Base-by-base conservation (phyloP, 2,888 invertebrate genomes). In the Drosophila leonis region DNA sequence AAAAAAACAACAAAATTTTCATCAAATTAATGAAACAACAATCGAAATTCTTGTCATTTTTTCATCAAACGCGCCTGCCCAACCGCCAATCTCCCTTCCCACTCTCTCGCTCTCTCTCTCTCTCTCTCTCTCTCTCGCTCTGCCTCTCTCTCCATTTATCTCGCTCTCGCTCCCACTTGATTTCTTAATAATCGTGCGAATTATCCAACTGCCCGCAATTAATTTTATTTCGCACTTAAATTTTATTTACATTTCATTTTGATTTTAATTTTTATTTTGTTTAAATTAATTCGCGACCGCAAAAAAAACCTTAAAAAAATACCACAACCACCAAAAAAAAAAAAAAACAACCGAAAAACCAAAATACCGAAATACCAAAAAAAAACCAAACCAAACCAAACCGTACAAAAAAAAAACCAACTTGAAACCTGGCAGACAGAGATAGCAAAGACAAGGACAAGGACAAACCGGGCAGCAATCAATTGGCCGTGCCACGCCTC, bases 401-500 rank as follows among this genome's bases (percentile, higher is more conserved):
- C 33, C 49, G 29, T 56, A 62, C 15, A 29, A 33, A 59, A 27
- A 59, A 27, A 27, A 41, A 44, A 44, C 27, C 44, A 62, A 71
- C 61, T 52, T 57, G 35, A 59, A 69, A 75, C 67, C 73, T 59
- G 80, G 59, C 81, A 97, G 97, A 97, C 94, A 96, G 96, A 94
- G 96, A 96, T 88, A 95, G 94, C 65, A 96, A 96, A 93, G 96
- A 96, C 83, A 96, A 96, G 91, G 97, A 97, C 61, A 96, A 95
- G 90, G 97, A 97, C 59, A 97, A 96, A 90, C 94, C 95, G 18
- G 95, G 95, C 71, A 95, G 94, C 72, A 94, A 94, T 70, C 96
- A 96, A 79, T 93, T 98, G 75, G 97, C 96, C 35, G 97, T 98
- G 44, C 98, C 98, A 51, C 95, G 98, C 80, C 94, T 98, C 65